Conservation (phyloP, 2,888 invertebrate species). For the Hypomecis punctinalis region DNA sequence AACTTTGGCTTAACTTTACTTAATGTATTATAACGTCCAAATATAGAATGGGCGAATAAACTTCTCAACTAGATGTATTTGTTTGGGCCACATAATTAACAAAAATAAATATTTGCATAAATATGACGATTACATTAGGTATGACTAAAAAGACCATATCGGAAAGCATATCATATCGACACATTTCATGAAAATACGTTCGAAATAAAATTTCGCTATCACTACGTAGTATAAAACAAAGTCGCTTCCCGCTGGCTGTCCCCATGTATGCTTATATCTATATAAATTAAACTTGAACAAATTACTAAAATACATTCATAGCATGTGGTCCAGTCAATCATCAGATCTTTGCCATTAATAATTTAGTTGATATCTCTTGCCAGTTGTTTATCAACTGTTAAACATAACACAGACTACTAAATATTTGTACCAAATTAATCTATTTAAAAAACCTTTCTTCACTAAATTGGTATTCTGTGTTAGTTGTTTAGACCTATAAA, state of each 20-base stretch:
- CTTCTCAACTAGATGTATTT: conserved; percentile 43
- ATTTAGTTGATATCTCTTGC: conserved; percentile 56
- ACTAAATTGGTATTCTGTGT: conserved; percentile 8
- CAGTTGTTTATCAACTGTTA: conserved; percentile 56
- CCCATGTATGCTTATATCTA: no score
- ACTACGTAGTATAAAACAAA: no score
- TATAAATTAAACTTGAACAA: neutral
- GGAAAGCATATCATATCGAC: no score
- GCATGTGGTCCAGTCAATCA: conserved; percentile 24
- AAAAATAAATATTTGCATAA: conserved; percentile 8
- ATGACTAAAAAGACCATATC: no score
- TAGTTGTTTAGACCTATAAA: conserved; percentile 3
- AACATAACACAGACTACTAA: conserved; percentile 10
- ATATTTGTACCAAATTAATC: neutral
- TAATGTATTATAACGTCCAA: conserved; percentile 35
- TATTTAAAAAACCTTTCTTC: neutral
- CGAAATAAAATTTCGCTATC: no score
- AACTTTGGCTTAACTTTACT: conserved; percentile 34
- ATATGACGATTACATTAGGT: neutral
- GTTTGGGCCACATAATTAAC: conserved; percentile 31
- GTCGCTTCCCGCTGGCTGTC: no score
- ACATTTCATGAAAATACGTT: no score
- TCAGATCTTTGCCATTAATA: conserved; percentile 54
- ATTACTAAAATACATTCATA: neutral
- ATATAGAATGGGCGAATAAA: conserved; percentile 39